phyloP scores from a whole-genome alignment of 2,797 vertebrate genomes.

The Valencia hispanica region DNA sequence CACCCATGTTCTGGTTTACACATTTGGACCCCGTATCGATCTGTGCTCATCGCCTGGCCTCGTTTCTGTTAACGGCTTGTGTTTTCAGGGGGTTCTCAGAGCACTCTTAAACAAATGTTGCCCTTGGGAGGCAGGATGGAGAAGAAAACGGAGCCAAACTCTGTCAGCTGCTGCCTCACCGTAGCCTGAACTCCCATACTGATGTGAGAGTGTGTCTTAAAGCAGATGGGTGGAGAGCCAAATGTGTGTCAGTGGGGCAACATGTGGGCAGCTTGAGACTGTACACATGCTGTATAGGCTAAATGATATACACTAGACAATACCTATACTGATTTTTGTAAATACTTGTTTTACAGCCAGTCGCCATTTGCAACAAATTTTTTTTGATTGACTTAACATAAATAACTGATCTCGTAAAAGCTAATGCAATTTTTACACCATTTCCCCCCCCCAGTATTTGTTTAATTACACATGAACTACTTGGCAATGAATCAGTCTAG shows the following conservation, averaged over 20 bases:
- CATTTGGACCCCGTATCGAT: constrained; percentile 40
- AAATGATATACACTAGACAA: not conserved
- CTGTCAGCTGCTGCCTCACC: constrained; percentile 39
- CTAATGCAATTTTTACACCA: not conserved
- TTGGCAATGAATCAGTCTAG: not conserved
- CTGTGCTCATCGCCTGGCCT: constrained; percentile 48
- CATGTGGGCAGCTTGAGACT: constrained; percentile 1
- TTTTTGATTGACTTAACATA: not conserved
- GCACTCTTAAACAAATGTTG: constrained; percentile 47
- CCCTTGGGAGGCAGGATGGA: constrained; percentile 37
- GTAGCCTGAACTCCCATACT: constrained; percentile 44
- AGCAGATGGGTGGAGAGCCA: constrained; percentile 21
- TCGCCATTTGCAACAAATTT: not conserved
- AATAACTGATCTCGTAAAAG: not conserved
- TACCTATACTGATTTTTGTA: not conserved
- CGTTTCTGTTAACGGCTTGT: constrained; percentile 41
- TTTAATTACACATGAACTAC: not conserved
- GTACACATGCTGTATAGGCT: not conserved
- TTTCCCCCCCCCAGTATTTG: not conserved
- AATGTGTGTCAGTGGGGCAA: constrained; percentile 51
- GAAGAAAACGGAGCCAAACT: not conserved
- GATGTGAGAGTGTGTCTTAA: constrained; percentile 41
- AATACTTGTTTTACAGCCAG: not conserved
- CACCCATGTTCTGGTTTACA: constrained; percentile 20
- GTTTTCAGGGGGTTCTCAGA: constrained; percentile 38